Percentiles rank a stretch among this genome's conserved stretches.
phyloP scores from a whole-genome alignment of 1,140 invertebrate species.

The Orchesella cincta region DNA sequence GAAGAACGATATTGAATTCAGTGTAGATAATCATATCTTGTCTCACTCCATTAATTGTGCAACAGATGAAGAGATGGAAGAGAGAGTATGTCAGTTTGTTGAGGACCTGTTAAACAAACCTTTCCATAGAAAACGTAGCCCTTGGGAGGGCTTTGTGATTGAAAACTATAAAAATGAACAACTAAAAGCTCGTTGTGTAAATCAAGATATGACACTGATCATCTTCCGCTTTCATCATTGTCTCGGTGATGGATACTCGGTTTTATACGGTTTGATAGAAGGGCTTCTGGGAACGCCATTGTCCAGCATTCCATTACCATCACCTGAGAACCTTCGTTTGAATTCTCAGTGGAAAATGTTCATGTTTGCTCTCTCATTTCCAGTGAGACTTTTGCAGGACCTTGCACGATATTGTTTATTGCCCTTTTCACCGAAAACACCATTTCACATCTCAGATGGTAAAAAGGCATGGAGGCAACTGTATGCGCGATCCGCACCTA shows the following conservation, averaged over 20 bases:
- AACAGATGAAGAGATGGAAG: not conserved
- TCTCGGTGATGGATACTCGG: not conserved
- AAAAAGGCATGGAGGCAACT: not conserved
- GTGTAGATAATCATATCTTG: slow-evolving; percentile 2
- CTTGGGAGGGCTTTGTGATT: not conserved
- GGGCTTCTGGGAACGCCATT: not conserved
- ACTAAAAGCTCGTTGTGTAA: not conserved
- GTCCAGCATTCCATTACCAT: not conserved
- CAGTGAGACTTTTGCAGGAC: too few species aligned
- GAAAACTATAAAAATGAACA: not conserved
- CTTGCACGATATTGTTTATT: not conserved
- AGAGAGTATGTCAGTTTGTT: not conserved
- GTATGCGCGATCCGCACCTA: not conserved
- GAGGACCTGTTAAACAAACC: not conserved
- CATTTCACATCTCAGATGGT: not conserved
- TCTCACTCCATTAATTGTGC: not conserved
- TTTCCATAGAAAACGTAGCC: not conserved
- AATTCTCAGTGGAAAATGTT: not conserved
- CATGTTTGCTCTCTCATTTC: not conserved
- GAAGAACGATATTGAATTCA: slow-evolving; percentile 3
- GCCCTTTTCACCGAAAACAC: not conserved
- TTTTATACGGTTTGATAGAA: not conserved
- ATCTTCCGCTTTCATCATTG: not conserved
- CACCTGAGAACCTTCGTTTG: not conserved
- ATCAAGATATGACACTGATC: not conserved